Conservation (phyloP, 2,797 vertebrate genomes). For the Atherinosoma microstoma region DNA sequence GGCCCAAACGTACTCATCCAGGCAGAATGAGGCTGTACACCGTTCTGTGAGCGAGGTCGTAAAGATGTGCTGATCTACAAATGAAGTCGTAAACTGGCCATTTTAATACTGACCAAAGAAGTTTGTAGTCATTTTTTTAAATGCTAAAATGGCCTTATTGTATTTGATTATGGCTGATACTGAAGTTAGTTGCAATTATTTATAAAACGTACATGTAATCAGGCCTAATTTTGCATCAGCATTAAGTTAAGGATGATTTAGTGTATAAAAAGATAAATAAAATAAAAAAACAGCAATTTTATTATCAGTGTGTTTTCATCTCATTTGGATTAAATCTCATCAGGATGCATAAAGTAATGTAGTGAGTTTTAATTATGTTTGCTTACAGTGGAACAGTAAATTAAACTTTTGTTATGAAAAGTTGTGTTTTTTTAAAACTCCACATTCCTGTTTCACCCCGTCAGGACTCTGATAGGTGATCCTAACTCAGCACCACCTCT, state of each 20-base stretch:
- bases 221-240: neutral
- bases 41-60: no score
- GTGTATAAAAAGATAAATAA: no score
- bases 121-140: no score
- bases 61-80: no score
- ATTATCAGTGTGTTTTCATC: neutral
- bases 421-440: neutral
- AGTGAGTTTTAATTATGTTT: neutral
- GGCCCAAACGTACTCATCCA: no score
- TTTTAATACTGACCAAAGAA: no score
- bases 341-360: neutral
- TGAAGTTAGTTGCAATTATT: neutral
- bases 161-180: neutral
- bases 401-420: no score
- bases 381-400: neutral
- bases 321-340: neutral
- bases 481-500: conserved; percentile 24
- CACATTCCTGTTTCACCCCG: neutral
- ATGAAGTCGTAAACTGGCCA: no score
- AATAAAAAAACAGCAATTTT: no score
- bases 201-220: no score
- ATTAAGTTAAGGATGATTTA: neutral
- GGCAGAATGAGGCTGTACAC: no score
- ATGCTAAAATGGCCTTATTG: no score
- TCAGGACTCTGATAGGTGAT: conserved; percentile 5